Conservation (phyloP, 2,888 invertebrate species). For the Gandaritis pyraliata region DNA sequence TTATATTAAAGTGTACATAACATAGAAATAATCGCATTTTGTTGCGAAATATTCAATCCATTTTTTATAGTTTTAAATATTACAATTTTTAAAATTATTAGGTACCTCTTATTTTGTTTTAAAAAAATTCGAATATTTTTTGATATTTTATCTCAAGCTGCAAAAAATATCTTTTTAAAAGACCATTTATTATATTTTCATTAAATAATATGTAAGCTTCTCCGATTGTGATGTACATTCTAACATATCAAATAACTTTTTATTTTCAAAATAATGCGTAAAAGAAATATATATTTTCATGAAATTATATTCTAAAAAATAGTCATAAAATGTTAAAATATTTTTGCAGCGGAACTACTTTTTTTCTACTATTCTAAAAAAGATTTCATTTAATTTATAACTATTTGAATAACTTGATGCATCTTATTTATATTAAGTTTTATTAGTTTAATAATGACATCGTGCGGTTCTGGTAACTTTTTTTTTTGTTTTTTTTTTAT, state of each 20-base stretch:
- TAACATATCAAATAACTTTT: slow-evolving; percentile 72
- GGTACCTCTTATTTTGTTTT: slow-evolving; percentile 52
- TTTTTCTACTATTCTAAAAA: slow-evolving; percentile 50
- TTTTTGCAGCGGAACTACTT: slow-evolving; percentile 56
- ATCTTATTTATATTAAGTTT: not conserved
- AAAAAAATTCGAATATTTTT: slow-evolving; percentile 20
- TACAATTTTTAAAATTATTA: slow-evolving; percentile 35
- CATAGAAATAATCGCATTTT: slow-evolving; percentile 64
- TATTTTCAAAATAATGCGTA: slow-evolving; percentile 54
- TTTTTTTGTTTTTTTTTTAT: slow-evolving; percentile 1
- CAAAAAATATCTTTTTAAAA: slow-evolving; percentile 31
- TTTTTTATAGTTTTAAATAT: slow-evolving; percentile 35
- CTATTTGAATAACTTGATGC: not conserved
- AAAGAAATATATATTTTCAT: slow-evolving; percentile 70
- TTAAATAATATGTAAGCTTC: slow-evolving; percentile 33
- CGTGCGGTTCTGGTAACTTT: not conserved
- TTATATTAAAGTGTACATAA: slow-evolving; percentile 79
- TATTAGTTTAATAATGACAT: not conserved
- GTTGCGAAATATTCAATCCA: slow-evolving; percentile 46
- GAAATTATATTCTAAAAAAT: slow-evolving; percentile 52
- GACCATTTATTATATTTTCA: slow-evolving; percentile 23
- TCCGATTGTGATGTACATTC: slow-evolving; percentile 65
- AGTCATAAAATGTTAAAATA: slow-evolving; percentile 46
- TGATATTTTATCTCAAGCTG: slow-evolving; percentile 20
- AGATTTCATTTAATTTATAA: not conserved